A percentile compares a stretch with the other conserved stretches of the same genome.
phyloP scores from a whole-genome alignment of 2,113 vertebrate species.

The Psettodes erumei region DNA sequence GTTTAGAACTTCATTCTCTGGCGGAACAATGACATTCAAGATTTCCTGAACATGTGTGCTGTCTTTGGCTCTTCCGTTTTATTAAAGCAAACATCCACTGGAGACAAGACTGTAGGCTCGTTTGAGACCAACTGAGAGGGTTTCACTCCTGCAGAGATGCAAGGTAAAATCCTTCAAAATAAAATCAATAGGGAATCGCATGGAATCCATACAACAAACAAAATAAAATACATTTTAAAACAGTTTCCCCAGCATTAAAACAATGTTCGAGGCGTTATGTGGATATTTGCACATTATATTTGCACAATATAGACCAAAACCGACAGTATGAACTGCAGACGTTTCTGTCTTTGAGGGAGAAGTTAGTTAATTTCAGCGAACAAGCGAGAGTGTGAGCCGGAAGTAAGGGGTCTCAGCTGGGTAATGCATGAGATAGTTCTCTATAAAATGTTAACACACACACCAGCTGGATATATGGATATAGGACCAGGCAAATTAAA shows the following conservation, averaged over 20 bases:
- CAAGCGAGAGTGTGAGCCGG: not conserved
- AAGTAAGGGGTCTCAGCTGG: not conserved
- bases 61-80: constrained; percentile 5
- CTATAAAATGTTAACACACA: not conserved
- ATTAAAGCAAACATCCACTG: not conserved
- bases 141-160: not conserved
- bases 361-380: constrained; percentile 13
- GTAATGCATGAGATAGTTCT: not conserved
- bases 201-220: not conserved
- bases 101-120: not conserved
- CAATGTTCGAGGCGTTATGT: too few relatives aligned
- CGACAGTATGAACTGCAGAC: not conserved
- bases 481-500: not conserved
- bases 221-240: not conserved
- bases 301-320: too few relatives aligned
- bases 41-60: constrained; percentile 36
- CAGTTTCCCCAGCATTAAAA: not conserved
- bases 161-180: not conserved
- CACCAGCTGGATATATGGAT: not conserved
- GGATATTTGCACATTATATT: constrained; percentile 20
- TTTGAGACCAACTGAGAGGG: not conserved
- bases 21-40: constrained; percentile 36
- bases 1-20: constrained; percentile 40
- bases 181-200: not conserved
- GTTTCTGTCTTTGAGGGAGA: not conserved